A percentile compares a stretch with the other conserved stretches of the same genome.
phyloP scores from a whole-genome alignment of 92 coral and sea anemone species.

The Bergia puertoricense region DNA sequence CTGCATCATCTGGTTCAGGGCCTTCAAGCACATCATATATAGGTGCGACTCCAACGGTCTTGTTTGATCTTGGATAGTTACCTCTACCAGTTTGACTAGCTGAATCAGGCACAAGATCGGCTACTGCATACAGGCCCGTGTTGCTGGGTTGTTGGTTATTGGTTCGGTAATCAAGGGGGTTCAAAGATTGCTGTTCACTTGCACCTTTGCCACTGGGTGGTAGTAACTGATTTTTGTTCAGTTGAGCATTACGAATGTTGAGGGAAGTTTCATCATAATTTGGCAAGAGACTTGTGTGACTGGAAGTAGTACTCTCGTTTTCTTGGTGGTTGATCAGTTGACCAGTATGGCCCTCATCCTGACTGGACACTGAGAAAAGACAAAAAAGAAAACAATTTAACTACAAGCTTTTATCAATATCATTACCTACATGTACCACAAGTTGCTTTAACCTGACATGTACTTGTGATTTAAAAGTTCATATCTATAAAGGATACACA shows the following conservation, averaged over 20 bases:
- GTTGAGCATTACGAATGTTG: constrained; percentile 54
- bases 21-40: constrained; percentile 37
- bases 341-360: background rate
- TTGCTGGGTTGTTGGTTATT: background rate
- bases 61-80: background rate
- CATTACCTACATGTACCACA: background rate
- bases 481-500: no score
- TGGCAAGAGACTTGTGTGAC: constrained; percentile 74
- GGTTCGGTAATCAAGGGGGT: background rate
- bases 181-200: background rate
- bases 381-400: background rate
- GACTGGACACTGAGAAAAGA: background rate
- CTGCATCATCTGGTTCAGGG: background rate
- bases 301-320: constrained; percentile 65
- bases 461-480: no score
- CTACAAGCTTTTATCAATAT: background rate
- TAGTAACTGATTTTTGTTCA: constrained; percentile 16
- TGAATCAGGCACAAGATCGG: constrained; percentile 17
- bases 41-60: background rate
- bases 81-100: background rate
- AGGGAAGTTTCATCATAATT: constrained; percentile 80
- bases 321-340: constrained; percentile 51
- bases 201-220: constrained; percentile 13
- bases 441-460: no score
- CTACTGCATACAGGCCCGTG: constrained; percentile 34